Evolutionary conservation across 2,797 vertebrate genomes (phyloP).

Genomic region (Lateolabrax maculatus): DNA sequence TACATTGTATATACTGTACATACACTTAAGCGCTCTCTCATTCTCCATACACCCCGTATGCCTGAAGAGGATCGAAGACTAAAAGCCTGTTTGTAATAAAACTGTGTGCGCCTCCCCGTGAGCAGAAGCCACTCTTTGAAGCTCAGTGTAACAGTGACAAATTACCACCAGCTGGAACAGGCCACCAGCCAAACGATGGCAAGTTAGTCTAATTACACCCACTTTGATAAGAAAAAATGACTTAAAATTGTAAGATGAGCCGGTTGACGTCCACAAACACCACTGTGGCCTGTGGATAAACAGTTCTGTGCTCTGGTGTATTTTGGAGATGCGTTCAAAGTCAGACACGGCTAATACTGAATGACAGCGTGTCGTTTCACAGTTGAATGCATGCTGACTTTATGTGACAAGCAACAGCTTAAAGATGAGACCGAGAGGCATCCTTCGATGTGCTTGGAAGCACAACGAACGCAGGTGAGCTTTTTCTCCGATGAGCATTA

Average conservation of each 20-base stretch:
- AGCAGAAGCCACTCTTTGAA: neutral
- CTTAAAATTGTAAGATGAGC: conserved; percentile 3
- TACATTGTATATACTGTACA: too few species aligned
- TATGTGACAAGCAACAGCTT: conserved; percentile 18
- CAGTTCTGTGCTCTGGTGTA: neutral
- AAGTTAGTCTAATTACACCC: conserved; percentile 23
- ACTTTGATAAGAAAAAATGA: conserved; percentile 12
- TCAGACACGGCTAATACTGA: conserved; percentile 11
- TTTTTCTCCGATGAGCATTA: neutral
- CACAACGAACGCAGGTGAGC: neutral
- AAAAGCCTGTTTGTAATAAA: conserved; percentile 1
- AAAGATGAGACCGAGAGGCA: neutral
- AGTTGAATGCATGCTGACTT: conserved; percentile 2
- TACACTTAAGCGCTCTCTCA: neutral
- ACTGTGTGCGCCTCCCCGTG: neutral
- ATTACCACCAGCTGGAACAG: conserved; percentile 52
- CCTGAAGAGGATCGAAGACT: neutral
- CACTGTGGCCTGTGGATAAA: neutral
- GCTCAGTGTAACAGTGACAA: conserved; percentile 26
- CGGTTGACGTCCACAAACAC: neutral
- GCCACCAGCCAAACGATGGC: conserved; percentile 35
- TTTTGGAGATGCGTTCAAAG: neutral
- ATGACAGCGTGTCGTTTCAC: conserved; percentile 1
- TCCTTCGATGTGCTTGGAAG: neutral
- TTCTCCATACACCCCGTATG: neutral